A percentile compares a stretch with the other conserved stretches of the same genome.
These are phyloP conservation scores for Troides helena DNA, from an alignment of 2,888 invertebrate species.

Conservation along the genomic window DNA sequence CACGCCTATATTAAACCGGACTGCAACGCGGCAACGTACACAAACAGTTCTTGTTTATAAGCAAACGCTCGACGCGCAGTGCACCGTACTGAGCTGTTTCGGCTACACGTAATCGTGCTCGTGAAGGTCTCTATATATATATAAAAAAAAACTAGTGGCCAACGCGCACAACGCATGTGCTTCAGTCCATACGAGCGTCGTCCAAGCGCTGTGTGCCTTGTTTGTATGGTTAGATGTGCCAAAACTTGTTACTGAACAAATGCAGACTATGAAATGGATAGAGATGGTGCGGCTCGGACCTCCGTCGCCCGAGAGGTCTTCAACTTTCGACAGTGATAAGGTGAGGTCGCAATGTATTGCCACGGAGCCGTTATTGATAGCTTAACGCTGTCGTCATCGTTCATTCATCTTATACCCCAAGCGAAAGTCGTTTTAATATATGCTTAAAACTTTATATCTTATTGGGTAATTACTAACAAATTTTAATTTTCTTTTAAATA, in stretches of 20 bases:
- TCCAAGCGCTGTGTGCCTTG: slow-evolving; percentile 27
- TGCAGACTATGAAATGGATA: slow-evolving; percentile 76
- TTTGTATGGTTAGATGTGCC: slow-evolving; percentile 32
- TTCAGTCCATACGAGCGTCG: slow-evolving; percentile 39
- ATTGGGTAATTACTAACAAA: background rate
- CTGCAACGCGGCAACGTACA: slow-evolving; percentile 42
- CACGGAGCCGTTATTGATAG: slow-evolving; percentile 13
- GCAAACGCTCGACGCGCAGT: slow-evolving; percentile 50
- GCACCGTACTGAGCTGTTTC: slow-evolving; percentile 52
- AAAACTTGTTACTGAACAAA: slow-evolving; percentile 40
- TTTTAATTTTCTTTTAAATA: too few species aligned
- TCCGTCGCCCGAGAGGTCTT: slow-evolving; percentile 52
- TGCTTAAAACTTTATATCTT: background rate
- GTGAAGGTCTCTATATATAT: slow-evolving; percentile 61
- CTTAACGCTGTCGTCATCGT: slow-evolving; percentile 15
- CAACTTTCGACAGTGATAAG: slow-evolving; percentile 66
- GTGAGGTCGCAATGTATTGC: slow-evolving; percentile 47
- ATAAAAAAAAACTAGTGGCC: slow-evolving; percentile 38
- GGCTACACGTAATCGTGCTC: slow-evolving; percentile 67
- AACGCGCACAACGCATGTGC: slow-evolving; percentile 42
- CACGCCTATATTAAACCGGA: slow-evolving; percentile 42
- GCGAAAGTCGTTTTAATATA: background rate
- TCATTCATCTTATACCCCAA: slow-evolving; percentile 3
- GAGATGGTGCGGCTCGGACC: slow-evolving; percentile 73
- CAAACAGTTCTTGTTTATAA: slow-evolving; percentile 64